Percentiles rank a stretch among this genome's conserved stretches.
Conservation (phyloP, 2,113 vertebrate species). For the Channa argus region DNA sequence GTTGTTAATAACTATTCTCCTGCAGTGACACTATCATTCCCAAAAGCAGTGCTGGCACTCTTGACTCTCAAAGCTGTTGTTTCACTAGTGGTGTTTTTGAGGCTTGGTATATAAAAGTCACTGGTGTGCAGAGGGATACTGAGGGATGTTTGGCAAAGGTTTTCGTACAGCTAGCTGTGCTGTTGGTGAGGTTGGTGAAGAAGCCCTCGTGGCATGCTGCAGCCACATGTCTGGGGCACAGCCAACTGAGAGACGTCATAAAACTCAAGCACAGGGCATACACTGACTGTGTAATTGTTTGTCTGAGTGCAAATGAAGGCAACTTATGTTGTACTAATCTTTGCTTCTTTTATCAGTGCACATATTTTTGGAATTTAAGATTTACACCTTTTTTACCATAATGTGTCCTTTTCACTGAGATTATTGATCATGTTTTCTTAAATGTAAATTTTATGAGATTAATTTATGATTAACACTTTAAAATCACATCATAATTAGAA, state of each 20-base stretch:
- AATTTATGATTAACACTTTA: background rate
- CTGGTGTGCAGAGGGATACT: conserved; percentile 70
- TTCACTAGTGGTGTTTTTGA: conserved; percentile 55
- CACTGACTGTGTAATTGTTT: conserved; percentile 20
- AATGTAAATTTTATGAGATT: background rate
- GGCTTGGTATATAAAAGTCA: conserved; percentile 63
- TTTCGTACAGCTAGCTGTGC: conserved; percentile 26
- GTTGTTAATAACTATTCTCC: conserved; percentile 52
- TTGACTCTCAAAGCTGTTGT: conserved; percentile 27
- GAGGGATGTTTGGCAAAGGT: conserved; percentile 72
- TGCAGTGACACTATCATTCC: conserved; percentile 63
- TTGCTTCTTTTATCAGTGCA: no score
- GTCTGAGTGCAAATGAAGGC: conserved; percentile 11
- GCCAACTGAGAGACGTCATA: conserved; percentile 53
- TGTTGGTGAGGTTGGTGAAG: conserved; percentile 40
- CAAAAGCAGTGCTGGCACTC: conserved; percentile 20
- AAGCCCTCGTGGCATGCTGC: conserved; percentile 65
- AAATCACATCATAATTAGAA: background rate
- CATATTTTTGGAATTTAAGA: no score
- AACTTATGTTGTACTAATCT: no score
- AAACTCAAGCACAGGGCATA: conserved; percentile 51
- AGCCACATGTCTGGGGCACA: conserved; percentile 62
- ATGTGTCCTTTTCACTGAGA: background rate
- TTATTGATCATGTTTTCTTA: background rate
- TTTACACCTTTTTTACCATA: background rate